Conservation (phyloP, 2,888 invertebrate species). For the Andrena trimmerana region DNA sequence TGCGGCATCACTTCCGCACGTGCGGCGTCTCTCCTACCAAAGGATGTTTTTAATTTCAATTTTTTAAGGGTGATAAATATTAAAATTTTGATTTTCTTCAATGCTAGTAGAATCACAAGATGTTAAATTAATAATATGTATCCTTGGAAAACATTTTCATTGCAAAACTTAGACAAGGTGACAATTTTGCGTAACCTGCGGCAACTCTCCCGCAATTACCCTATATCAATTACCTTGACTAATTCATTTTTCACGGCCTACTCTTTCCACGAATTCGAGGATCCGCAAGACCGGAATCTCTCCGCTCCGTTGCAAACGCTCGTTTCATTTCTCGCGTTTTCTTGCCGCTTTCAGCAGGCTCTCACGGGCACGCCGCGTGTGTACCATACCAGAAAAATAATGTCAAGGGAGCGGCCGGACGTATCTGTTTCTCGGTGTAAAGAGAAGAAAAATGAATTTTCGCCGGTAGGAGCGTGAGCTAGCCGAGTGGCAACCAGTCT, state of each 20-base stretch:
- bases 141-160: too few relatives aligned
- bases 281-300: not conserved
- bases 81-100: too few relatives aligned
- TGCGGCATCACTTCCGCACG: too few relatives aligned
- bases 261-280: not conserved
- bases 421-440: constrained; percentile 17
- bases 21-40: too few relatives aligned
- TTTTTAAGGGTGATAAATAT: too few relatives aligned
- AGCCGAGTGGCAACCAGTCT: constrained; percentile 5
- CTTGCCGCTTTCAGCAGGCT: not conserved
- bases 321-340: not conserved
- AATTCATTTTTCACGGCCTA: not conserved
- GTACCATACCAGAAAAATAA: constrained; percentile 27
- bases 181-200: too few relatives aligned
- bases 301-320: not conserved
- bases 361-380: constrained; percentile 12
- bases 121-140: too few relatives aligned
- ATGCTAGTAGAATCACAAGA: too few relatives aligned
- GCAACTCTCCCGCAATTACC: too few relatives aligned
- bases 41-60: too few relatives aligned
- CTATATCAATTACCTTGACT: not conserved
- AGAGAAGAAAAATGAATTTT: constrained; percentile 48
- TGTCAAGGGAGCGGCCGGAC: constrained; percentile 44
- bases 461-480: not conserved
- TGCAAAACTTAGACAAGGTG: too few relatives aligned